Evolutionary conservation across 2,797 vertebrate species (phyloP).

Genomic region (Oreochromis mossambicus): DNA sequence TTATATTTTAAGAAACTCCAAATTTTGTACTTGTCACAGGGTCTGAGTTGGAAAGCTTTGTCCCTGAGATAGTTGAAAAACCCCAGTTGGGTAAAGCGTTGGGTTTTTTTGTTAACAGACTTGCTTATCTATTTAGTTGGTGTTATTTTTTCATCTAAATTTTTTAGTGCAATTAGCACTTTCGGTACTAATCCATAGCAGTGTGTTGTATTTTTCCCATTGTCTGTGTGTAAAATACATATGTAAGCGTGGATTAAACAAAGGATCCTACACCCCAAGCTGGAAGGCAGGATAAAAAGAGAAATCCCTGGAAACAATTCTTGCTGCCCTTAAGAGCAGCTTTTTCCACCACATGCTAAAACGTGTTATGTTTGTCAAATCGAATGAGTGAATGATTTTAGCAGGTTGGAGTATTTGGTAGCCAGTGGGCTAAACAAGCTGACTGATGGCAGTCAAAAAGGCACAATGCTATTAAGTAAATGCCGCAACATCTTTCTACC

Average conservation of each 20-base stretch:
- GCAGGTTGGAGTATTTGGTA: slow-evolving; percentile 33
- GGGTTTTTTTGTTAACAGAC: neutral
- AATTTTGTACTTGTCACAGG: neutral
- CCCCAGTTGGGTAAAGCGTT: neutral
- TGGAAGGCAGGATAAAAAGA: neutral
- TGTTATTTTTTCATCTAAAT: neutral
- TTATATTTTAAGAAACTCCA: neutral
- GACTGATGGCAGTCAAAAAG: slow-evolving; percentile 3
- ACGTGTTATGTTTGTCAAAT: slow-evolving; percentile 1
- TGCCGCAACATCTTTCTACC: neutral
- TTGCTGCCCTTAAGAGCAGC: neutral
- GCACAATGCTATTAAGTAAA: slow-evolving; percentile 31
- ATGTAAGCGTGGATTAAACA: neutral
- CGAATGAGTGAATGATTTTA: slow-evolving; percentile 4
- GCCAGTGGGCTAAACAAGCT: slow-evolving; percentile 50
- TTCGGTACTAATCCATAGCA: neutral
- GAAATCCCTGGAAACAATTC: neutral
- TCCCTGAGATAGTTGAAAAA: neutral
- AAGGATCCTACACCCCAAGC: neutral
- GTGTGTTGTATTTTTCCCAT: neutral
- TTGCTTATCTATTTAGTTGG: neutral
- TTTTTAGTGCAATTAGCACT: neutral
- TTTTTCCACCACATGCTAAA: slow-evolving; percentile 12
- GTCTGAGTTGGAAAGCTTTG: neutral
- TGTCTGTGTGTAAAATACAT: neutral